Evolutionary conservation across 2,113 vertebrate genomes (phyloP).

Genomic region (Brachypteracias leptosomus): DNA sequence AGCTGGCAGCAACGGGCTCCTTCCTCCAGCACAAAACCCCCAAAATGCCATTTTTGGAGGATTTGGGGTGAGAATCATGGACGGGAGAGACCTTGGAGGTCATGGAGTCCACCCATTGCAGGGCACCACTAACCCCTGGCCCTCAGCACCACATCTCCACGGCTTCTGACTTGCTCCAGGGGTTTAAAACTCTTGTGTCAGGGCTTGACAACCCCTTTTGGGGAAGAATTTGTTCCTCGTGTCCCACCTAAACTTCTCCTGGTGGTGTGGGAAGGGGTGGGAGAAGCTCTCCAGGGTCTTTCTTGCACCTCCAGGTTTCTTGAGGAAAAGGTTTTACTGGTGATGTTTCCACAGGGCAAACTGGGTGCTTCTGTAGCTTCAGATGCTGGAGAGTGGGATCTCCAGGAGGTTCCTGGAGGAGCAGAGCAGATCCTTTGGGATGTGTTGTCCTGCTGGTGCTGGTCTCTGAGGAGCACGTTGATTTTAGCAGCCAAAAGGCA

Average conservation of each 20-base stretch:
- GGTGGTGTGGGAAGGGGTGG: not conserved
- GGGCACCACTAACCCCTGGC: not conserved
- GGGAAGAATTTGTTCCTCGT: not conserved
- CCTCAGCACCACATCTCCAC: not conserved
- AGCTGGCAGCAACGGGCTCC: not conserved
- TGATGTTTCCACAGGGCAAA: not conserved
- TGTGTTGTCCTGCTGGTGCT: fast-evolving
- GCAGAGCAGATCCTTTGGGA: not conserved
- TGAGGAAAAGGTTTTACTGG: not conserved
- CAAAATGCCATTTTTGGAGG: too few species aligned
- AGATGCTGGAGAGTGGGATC: not conserved
- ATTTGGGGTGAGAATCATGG: too few species aligned
- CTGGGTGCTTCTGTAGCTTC: fast-evolving
- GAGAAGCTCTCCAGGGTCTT: not conserved
- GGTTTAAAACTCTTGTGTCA: not conserved
- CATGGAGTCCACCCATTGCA: not conserved
- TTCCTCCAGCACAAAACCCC: not conserved
- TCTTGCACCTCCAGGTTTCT: not conserved
- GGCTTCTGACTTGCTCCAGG: not conserved
- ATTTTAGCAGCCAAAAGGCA: not conserved
- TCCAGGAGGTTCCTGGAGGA: not conserved
- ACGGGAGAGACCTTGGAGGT: not conserved
- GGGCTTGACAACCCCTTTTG: not conserved
- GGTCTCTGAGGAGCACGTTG: not conserved
- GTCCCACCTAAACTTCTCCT: not conserved